A percentile compares a stretch with the other conserved stretches of the same genome.
Evolutionary conservation across 1,140 invertebrate genomes (phyloP).

Genomic region (Procambarus virginalis): DNA sequence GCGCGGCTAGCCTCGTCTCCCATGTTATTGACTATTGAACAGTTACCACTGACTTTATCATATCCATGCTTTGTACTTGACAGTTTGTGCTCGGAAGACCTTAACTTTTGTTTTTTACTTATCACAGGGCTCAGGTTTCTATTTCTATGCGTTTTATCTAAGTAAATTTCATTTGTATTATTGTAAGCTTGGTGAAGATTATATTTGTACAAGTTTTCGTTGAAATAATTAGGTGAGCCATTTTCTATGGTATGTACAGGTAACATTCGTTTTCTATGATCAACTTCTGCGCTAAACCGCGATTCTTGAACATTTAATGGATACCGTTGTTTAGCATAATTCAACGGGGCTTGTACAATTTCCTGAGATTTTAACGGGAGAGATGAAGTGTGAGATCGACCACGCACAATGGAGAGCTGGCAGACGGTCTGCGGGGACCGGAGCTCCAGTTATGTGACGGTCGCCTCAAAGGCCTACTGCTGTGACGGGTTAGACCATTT

Average conservation of each 20-base stretch:
- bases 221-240: background rate
- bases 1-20: background rate
- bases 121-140: constrained; percentile 43
- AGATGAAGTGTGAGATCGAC: background rate
- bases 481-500: background rate
- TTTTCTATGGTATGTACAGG: background rate
- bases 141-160: background rate
- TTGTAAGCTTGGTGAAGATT: background rate
- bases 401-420: background rate
- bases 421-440: background rate
- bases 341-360: background rate
- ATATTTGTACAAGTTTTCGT: background rate
- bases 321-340: background rate
- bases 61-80: constrained; percentile 5
- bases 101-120: constrained; percentile 44
- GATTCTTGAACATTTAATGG: background rate
- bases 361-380: constrained; percentile 25
- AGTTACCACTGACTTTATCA: background rate
- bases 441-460: background rate
- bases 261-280: constrained; percentile 21
- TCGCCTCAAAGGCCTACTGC: background rate
- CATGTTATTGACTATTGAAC: background rate
- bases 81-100: constrained; percentile 31
- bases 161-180: background rate
- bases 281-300: background rate